phyloP scores from a whole-genome alignment of 2,113 vertebrate species.

The Hippoglossus stenolepis region DNA sequence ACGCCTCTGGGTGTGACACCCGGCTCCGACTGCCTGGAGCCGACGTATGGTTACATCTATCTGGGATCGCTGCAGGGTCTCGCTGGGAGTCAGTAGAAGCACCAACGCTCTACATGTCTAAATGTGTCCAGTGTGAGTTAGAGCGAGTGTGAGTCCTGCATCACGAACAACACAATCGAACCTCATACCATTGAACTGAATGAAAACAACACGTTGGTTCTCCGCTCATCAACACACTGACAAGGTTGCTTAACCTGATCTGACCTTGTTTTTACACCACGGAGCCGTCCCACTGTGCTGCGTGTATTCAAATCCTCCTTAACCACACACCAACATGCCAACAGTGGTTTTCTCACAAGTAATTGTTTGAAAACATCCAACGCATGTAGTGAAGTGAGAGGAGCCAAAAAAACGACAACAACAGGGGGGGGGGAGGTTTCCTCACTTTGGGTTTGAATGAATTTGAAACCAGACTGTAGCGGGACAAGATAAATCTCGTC shows the following conservation, averaged over 20 bases:
- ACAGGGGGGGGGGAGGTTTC: too few species aligned
- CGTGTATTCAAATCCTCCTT: slow-evolving; percentile 13
- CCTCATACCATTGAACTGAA: neutral
- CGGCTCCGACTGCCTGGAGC: neutral
- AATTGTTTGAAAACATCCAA: neutral
- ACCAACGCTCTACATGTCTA: neutral
- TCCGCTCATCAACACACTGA: neutral
- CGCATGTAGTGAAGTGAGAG: neutral
- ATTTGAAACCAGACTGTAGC: neutral
- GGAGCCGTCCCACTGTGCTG: neutral
- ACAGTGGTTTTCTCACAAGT: neutral
- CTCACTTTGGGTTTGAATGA: neutral
- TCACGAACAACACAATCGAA: neutral
- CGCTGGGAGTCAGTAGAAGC: too few species aligned
- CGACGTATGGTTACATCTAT: neutral
- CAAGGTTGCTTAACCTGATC: slow-evolving; percentile 53
- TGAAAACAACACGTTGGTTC: neutral
- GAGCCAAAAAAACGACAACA: neutral
- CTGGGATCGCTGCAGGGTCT: neutral
- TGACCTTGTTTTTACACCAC: neutral
- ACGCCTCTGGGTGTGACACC: neutral
- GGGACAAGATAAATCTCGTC: too few species aligned
- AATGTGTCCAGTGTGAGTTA: neutral
- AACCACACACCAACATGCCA: neutral
- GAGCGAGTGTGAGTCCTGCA: neutral